phyloP scores from a whole-genome alignment of 2,113 vertebrate genomes.

The Brienomyrus brachyistius region DNA sequence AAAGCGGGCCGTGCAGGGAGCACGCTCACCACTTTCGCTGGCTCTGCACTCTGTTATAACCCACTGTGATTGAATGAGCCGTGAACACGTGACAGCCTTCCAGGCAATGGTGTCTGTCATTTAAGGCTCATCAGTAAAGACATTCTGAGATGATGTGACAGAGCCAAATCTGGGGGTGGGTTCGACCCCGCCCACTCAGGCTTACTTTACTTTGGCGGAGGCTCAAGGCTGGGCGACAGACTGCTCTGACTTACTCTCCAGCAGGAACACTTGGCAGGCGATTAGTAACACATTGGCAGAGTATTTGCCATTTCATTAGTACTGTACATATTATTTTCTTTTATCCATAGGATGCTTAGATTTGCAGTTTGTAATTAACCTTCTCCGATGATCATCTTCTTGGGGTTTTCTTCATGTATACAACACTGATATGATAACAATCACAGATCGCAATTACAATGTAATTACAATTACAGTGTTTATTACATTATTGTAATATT shows the following conservation, averaged over 20 bases:
- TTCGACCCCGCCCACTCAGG: neutral
- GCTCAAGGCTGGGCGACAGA: neutral
- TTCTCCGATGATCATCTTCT: neutral
- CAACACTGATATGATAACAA: neutral
- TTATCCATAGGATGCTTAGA: neutral
- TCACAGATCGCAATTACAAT: neutral
- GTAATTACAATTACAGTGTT: neutral
- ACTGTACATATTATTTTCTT: conserved; percentile 5
- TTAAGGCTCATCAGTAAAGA: neutral
- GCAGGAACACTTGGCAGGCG: neutral
- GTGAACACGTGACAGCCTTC: neutral
- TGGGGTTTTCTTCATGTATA: neutral
- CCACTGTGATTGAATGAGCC: neutral
- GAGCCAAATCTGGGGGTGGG: neutral
- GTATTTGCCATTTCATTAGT: neutral
- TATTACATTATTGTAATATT: neutral
- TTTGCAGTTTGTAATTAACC: neutral
- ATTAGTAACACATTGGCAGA: neutral
- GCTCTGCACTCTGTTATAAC: neutral
- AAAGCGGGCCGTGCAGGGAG: neutral
- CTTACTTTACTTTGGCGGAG: neutral
- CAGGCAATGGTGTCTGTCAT: neutral
- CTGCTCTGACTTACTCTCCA: neutral
- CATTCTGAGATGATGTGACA: neutral
- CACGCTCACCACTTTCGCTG: neutral